Evolutionary conservation across 2,797 vertebrate genomes (phyloP).

Genomic region (Xenops minutus): DNA sequence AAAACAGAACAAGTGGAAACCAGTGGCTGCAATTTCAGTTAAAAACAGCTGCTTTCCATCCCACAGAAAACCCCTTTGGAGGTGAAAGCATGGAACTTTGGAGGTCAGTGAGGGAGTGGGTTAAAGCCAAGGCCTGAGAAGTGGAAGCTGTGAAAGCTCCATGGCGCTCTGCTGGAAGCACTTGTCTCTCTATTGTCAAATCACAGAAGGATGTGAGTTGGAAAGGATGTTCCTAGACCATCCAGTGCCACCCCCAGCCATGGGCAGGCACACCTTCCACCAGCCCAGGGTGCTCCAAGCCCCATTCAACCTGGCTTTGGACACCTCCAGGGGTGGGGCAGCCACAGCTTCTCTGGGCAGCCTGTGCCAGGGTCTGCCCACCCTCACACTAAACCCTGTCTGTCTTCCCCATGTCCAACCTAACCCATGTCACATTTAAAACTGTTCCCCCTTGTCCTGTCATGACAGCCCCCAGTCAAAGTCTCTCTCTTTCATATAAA

Average conservation of each 20-base stretch:
- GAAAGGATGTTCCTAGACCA: background rate
- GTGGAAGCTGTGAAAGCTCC: background rate
- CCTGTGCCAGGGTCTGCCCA: background rate
- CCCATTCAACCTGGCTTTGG: accelerated
- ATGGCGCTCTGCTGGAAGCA: background rate
- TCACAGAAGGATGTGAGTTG: background rate
- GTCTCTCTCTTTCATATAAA: background rate
- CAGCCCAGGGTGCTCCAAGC: background rate
- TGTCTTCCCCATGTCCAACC: background rate
- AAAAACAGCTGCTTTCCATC: background rate
- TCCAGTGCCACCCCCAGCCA: background rate
- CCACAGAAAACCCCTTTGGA: background rate
- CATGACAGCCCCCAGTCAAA: background rate
- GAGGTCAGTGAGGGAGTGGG: background rate
- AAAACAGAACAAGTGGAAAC: background rate
- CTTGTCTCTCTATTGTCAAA: background rate
- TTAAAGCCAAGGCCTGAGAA: background rate
- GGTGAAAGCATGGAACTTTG: background rate
- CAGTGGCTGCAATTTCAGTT: background rate
- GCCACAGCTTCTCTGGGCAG: background rate
- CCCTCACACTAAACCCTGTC: background rate
- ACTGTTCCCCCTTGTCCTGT: background rate
- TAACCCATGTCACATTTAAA: background rate
- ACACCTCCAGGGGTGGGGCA: background rate
- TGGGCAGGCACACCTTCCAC: background rate